phyloP scores from a whole-genome alignment of 2,797 vertebrate genomes.

The Typhlichthys subterraneus region DNA sequence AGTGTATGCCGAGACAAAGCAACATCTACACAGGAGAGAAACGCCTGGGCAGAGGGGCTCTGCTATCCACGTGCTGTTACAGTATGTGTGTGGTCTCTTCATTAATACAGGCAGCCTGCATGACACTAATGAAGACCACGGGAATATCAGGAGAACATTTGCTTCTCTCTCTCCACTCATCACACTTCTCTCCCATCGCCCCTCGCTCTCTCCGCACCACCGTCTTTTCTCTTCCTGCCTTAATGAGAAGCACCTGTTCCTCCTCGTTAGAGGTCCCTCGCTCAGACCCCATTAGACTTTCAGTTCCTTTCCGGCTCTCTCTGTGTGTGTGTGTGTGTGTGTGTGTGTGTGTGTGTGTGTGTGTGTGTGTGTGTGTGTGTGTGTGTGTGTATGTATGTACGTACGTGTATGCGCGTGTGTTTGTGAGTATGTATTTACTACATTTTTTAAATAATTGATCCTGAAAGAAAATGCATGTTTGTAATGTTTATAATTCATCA shows the following conservation, averaged over 20 bases:
- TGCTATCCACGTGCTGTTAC: background rate
- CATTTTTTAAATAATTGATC: slow-evolving; percentile 8
- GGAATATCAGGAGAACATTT: slow-evolving; percentile 60
- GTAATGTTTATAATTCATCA: background rate
- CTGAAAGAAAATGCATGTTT: slow-evolving; percentile 20
- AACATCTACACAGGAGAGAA: too few relatives aligned
- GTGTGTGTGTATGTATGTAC: background rate
- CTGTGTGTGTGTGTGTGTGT: slow-evolving; percentile 1
- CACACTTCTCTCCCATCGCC: background rate
- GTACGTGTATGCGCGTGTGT: too few relatives aligned
- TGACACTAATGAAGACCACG: slow-evolving; percentile 71
- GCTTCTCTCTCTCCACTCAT: slow-evolving; percentile 5
- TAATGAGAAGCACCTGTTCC: slow-evolving; percentile 77
- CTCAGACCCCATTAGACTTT: slow-evolving; percentile 58
- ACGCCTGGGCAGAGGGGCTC: too few relatives aligned
- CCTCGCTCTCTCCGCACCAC: slow-evolving; percentile 17
- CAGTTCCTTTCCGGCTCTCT: slow-evolving; percentile 32
- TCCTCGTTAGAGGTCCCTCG: slow-evolving; percentile 56
- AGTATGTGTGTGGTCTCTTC: slow-evolving; percentile 45
- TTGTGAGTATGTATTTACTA: too few relatives aligned
- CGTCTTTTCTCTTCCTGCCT: slow-evolving; percentile 37
- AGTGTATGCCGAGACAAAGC: too few relatives aligned
- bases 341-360: background rate
- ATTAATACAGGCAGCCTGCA: slow-evolving; percentile 65
- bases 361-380: background rate